Evolutionary conservation across 2,888 invertebrate genomes (phyloP), one percentile per base, ranked within the genome.

Genomic region (Lepetodrilus schrolli): DNA sequence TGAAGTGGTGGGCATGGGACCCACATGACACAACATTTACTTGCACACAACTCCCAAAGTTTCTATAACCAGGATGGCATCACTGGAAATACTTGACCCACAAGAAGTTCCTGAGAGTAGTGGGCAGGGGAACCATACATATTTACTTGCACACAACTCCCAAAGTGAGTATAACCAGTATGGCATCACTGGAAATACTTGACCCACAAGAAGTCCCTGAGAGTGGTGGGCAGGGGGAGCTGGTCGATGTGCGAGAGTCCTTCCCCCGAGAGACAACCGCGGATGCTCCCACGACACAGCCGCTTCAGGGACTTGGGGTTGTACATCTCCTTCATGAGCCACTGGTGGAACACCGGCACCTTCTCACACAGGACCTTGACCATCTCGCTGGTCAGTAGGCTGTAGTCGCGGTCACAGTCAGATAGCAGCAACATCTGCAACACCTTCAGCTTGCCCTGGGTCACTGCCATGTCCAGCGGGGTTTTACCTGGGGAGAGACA

Each of bases 291-390:
- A 0, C 82, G 48, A 70, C 79, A 79, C 21, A 76, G 38, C 36
- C 82, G 26, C 72, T 74, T 74, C 30, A 82, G 69, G 17, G 75
- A 58, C 20, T 74, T 66, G 0, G 82, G 82, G 26, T 74, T 74
- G 70, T 75, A 76, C 36, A 81, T 72, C 70, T 82, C 82, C 30
- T 76, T 48, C 5, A 74, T 17, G 23, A 82, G 68, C 82, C 82
- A 80, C 4, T 73, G 70, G 21, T 73, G 70, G 72, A 80, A 80
- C 8, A 50, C 70, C n/a, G 79, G 78, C 3, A 79, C 49, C 0
- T 49, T 37, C 8, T 78, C 76, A 74, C 75, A 80, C 37, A 81
- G 20, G 13, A 77, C 66, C 13, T 68, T 66, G 8, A 79, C 73
- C 23, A 68, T 66, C n/a, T 58, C 66, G 8, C 74, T 69, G 34